These are phyloP conservation scores for Glomeris maerens DNA, from an alignment of 1,140 invertebrate species.

Conservation along the genomic window DNA sequence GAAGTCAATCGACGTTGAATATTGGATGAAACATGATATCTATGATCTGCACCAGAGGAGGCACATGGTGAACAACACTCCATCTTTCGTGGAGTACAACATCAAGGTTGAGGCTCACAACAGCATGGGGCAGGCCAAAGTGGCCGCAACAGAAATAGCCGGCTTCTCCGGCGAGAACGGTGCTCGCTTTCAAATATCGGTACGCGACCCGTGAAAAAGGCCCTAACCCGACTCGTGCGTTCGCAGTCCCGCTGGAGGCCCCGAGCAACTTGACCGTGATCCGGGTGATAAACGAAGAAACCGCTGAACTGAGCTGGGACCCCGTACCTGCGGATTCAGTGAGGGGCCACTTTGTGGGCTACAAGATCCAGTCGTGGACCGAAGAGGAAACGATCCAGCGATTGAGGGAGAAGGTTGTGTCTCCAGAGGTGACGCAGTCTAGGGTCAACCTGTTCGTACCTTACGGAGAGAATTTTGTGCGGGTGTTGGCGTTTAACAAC, in stretches of 20 bases:
- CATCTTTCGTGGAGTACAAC: constrained; percentile 77
- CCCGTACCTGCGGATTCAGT: constrained; percentile 54
- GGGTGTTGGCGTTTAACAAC: constrained; percentile 80
- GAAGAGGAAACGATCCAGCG: constrained; percentile 57
- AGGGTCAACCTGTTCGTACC: constrained; percentile 77
- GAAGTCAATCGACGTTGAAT: constrained; percentile 50
- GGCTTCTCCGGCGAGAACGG: constrained; percentile 93
- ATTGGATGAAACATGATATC: constrained; percentile 60
- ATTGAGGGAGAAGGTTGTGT: constrained; percentile 62
- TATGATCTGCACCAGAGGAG: constrained; percentile 55
- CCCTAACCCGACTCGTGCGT: neutral
- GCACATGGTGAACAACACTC: constrained; percentile 58
- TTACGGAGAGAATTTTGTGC: constrained; percentile 73
- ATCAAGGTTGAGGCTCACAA: constrained; percentile 90
- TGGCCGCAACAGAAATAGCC: constrained; percentile 58
- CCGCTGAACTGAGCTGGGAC: constrained; percentile 67
- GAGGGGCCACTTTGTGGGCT: constrained; percentile 82
- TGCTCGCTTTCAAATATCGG: too few species aligned
- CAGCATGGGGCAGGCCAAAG: constrained; percentile 69
- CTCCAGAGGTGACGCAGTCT: constrained; percentile 50
- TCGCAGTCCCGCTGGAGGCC: constrained; percentile 55
- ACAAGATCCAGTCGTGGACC: constrained; percentile 90
- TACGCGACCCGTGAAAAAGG: too few species aligned
- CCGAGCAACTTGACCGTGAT: constrained; percentile 70
- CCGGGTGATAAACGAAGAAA: constrained; percentile 53